phyloP scores from a whole-genome alignment of 2,113 vertebrate genomes.

The Myiozetetes cayanensis region DNA sequence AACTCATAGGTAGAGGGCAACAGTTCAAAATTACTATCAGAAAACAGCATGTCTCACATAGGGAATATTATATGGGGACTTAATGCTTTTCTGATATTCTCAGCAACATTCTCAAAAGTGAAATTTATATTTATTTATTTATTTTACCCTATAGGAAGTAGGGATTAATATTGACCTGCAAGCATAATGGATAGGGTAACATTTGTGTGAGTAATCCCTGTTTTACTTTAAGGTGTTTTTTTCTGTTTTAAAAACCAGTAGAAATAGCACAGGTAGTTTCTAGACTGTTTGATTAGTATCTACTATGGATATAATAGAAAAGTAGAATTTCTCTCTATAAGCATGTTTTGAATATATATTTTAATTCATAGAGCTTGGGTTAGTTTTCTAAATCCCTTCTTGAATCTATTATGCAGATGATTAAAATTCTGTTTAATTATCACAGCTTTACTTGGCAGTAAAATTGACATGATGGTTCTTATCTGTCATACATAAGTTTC shows the following conservation, averaged over 20 bases:
- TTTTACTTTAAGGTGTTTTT: background rate
- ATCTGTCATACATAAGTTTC: background rate
- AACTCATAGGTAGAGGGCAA: background rate
- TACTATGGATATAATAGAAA: background rate
- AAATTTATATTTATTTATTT: background rate
- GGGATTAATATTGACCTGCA: background rate
- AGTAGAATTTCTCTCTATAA: background rate
- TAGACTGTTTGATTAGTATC: background rate
- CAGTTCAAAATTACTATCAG: background rate
- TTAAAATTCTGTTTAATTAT: background rate
- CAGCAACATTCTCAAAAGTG: background rate
- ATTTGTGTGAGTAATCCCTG: background rate
- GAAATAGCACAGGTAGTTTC: background rate
- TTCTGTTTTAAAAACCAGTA: background rate
- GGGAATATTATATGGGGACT: background rate
- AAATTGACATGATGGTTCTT: background rate
- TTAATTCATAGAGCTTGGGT: background rate
- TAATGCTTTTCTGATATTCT: background rate
- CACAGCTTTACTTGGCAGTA: background rate
- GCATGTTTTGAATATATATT: background rate
- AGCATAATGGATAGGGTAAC: background rate
- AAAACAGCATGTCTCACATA: background rate
- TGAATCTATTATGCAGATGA: background rate
- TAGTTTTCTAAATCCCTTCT: background rate
- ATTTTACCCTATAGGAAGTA: background rate